phyloP scores from a whole-genome alignment of 2,797 vertebrate genomes.

The Gambusia yucatana region DNA sequence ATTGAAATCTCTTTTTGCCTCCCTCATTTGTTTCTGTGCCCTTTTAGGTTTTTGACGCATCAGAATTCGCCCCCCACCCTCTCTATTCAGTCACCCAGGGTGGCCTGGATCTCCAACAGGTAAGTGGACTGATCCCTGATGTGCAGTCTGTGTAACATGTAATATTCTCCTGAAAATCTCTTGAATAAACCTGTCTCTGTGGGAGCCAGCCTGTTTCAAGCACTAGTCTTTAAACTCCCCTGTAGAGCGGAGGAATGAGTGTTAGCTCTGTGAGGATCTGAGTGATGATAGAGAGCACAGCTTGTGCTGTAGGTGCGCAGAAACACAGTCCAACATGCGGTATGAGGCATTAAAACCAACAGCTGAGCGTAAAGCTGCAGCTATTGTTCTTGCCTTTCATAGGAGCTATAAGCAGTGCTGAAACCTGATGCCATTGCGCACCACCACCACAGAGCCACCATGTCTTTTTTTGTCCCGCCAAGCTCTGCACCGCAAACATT shows the following conservation, averaged over 20 bases:
- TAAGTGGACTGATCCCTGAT: conserved; percentile 34
- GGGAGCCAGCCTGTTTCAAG: conserved; percentile 19
- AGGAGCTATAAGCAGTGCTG: conserved; percentile 67
- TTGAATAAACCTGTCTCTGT: conserved; percentile 13
- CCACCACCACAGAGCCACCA: conserved; percentile 33
- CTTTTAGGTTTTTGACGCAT: conserved; percentile 74
- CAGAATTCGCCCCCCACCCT: conserved; percentile 77
- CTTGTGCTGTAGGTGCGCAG: conserved; percentile 67
- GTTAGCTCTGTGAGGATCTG: conserved; percentile 31
- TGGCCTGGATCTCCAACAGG: conserved; percentile 80
- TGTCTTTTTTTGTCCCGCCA: conserved; percentile 62
- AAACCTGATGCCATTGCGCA: conserved; percentile 66
- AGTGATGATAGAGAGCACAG: conserved; percentile 36
- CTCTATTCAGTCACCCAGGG: conserved; percentile 77
- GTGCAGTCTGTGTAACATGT: conserved; percentile 5
- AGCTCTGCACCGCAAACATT: conserved; percentile 59
- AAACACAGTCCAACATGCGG: conserved; percentile 72
- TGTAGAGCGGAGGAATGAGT: conserved; percentile 17
- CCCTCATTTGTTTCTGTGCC: conserved; percentile 22
- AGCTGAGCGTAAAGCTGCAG: conserved; percentile 77
- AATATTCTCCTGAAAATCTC: conserved; percentile 15
- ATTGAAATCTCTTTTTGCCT: background rate
- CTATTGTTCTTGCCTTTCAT: conserved; percentile 78
- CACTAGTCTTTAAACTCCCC: background rate
- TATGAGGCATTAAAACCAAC: conserved; percentile 73